Percentiles rank a stretch among this genome's conserved stretches.
Conservation (phyloP, 2,113 vertebrate genomes). For the Oncorhynchus nerka region DNA sequence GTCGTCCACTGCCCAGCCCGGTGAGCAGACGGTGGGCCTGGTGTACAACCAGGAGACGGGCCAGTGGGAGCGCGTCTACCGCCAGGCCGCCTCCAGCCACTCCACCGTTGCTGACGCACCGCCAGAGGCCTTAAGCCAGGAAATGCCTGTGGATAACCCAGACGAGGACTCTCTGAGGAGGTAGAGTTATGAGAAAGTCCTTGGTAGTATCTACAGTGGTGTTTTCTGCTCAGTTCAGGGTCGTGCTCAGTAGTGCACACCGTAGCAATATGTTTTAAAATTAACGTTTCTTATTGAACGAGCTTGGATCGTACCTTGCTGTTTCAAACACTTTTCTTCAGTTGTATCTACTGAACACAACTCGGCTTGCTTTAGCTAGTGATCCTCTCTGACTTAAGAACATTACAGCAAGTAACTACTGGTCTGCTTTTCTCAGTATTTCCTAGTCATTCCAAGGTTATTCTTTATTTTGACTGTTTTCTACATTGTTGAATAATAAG, state of each 20-base stretch:
- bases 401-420: too few relatives aligned
- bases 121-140: slow-evolving; percentile 97
- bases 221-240: not conserved
- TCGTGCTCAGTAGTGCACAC: too few relatives aligned
- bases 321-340: too few relatives aligned
- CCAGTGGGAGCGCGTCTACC: slow-evolving; percentile 93
- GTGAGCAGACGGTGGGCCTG: slow-evolving; percentile 91
- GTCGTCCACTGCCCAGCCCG: slow-evolving; percentile 74
- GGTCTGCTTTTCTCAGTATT: not conserved
- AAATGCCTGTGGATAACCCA: slow-evolving; percentile 94
- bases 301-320: too few relatives aligned
- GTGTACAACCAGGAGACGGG: slow-evolving; percentile 97
- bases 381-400: too few relatives aligned
- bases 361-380: too few relatives aligned
- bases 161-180: slow-evolving; percentile 97
- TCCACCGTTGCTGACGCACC: slow-evolving; percentile 84
- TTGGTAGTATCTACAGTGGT: not conserved
- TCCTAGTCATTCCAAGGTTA: too few relatives aligned
- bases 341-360: too few relatives aligned
- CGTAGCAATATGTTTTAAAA: too few relatives aligned
- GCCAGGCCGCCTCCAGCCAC: slow-evolving; percentile 82
- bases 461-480: too few relatives aligned
- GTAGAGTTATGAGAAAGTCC: slow-evolving; percentile 63
- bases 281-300: too few relatives aligned
- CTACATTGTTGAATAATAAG: too few relatives aligned